Evolutionary conservation across 2,888 invertebrate species (phyloP).

Genomic region (Therioaphis trifolii): DNA sequence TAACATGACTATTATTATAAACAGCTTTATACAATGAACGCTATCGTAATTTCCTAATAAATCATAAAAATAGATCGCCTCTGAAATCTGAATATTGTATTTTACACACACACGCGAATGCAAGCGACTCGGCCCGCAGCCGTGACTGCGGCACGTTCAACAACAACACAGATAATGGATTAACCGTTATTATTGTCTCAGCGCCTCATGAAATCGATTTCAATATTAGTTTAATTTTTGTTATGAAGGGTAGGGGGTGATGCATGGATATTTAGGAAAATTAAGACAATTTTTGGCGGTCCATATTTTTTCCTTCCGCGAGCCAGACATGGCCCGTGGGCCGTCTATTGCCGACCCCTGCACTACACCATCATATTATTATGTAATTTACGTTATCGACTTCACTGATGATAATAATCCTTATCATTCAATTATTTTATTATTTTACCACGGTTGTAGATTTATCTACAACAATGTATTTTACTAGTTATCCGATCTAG

Average conservation of each 20-base stretch:
- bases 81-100: slow-evolving; percentile 12
- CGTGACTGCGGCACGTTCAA: slow-evolving; percentile 35
- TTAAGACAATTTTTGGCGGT: slow-evolving; percentile 23
- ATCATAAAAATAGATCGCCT: slow-evolving; percentile 35
- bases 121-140: slow-evolving; percentile 28
- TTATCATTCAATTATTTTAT: no score
- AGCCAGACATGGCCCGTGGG: no score
- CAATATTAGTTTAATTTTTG: slow-evolving; percentile 38
- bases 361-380: slow-evolving; percentile 22
- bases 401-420: neutral
- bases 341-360: no score
- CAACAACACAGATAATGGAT: slow-evolving; percentile 17
- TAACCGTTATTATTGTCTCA: slow-evolving; percentile 37
- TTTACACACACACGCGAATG: slow-evolving; percentile 18
- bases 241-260: slow-evolving; percentile 24
- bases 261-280: slow-evolving; percentile 25
- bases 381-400: slow-evolving; percentile 9
- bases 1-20: slow-evolving; percentile 38
- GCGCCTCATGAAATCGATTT: slow-evolving; percentile 37
- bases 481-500: neutral
- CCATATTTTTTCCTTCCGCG: no score
- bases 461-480: slow-evolving; percentile 16
- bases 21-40: slow-evolving; percentile 36
- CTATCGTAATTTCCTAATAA: slow-evolving; percentile 38
- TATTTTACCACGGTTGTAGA: slow-evolving; percentile 1